Base-by-base conservation (phyloP, 2,797 vertebrate species). In the Myotis myotis region DNA sequence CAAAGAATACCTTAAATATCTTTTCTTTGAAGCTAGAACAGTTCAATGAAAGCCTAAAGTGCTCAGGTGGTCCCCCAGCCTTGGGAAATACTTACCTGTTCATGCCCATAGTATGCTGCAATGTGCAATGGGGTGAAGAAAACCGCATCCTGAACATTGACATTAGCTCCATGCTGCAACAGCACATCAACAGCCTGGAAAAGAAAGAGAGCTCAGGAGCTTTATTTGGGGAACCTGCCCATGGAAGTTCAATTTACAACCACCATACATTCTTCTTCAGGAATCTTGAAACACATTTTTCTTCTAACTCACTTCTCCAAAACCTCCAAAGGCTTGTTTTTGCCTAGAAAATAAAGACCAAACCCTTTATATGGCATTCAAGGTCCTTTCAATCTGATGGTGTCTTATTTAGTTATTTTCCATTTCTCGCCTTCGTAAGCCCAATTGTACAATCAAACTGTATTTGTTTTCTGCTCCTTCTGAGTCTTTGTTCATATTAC, bases 81-180 rank as follows among this genome's bases (percentile, higher is more conserved):
- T 53, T 66, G 11, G 33, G 47, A 44, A 41, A 30, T 16, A 9
- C 33, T 95, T 97, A 99, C 99, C 99, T 99, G 99, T 89, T 99
- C 98, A 0, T 99, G 98, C 20, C 99, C 99, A 2, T 98, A 98
- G 91, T 99, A 99, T 0, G 98, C 98, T 53, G 99, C 99, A 20
- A 99, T 99, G 53, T 99, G 99, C 95, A 99, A 94, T 0, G 99
- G 99, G 1, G 99, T 99, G 96, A 99, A 99, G 94, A 99, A 99
- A 57, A 99, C 98, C 0, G 99, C 99, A 13, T 99, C 99, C 97
- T 99, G 99, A 53, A 99, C 98, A 0, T 99, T 99, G 81, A 99
- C 99, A 8, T 96, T 98, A 1, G 99, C 99, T 2, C 99, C 99
- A 0, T 99, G 99, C 96, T 99, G 99, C 80, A 99, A 97, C 19